Evolutionary conservation across 2,888 invertebrate genomes (phyloP).

Genomic region (Drosophila affinis): DNA sequence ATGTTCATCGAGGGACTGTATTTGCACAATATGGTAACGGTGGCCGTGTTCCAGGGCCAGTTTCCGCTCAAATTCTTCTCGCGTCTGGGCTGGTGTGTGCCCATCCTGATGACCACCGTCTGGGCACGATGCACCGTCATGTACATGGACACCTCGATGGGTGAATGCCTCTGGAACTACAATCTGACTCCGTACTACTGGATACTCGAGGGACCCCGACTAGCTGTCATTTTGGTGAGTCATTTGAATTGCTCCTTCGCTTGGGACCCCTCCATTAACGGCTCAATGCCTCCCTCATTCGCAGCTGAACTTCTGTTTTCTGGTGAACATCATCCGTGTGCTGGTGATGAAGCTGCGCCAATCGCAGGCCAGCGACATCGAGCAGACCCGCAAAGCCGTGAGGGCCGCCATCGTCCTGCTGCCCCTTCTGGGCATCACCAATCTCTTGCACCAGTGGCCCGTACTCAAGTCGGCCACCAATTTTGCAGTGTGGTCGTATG

Average conservation of each 20-base stretch:
- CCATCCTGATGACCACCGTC: slow-evolving; percentile 87
- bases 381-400: slow-evolving; percentile 91
- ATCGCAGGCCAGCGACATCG: slow-evolving; percentile 89
- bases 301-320: slow-evolving; percentile 88
- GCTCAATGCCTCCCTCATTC: not conserved
- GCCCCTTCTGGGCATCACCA: slow-evolving; percentile 92
- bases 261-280: not conserved
- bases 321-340: slow-evolving; percentile 91
- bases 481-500: slow-evolving; percentile 92
- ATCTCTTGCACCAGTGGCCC: slow-evolving; percentile 89
- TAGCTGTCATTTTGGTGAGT: slow-evolving; percentile 91
- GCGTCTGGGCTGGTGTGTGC: slow-evolving; percentile 90
- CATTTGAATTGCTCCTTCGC: no score
- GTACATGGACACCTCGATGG: slow-evolving; percentile 82
- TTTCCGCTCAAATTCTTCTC: slow-evolving; percentile 86
- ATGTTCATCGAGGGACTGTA: slow-evolving; percentile 98
- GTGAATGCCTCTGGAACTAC: slow-evolving; percentile 91
- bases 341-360: slow-evolving; percentile 90
- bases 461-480: slow-evolving; percentile 88
- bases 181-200: slow-evolving; percentile 92
- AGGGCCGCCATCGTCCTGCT: slow-evolving; percentile 91
- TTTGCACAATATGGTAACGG: slow-evolving; percentile 92
- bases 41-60: slow-evolving; percentile 88
- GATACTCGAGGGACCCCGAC: slow-evolving; percentile 95
- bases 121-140: slow-evolving; percentile 88